These are phyloP conservation scores for Drosophila flavopinicola DNA, from an alignment of 2,888 invertebrate genomes.

Conservation along the genomic window DNA sequence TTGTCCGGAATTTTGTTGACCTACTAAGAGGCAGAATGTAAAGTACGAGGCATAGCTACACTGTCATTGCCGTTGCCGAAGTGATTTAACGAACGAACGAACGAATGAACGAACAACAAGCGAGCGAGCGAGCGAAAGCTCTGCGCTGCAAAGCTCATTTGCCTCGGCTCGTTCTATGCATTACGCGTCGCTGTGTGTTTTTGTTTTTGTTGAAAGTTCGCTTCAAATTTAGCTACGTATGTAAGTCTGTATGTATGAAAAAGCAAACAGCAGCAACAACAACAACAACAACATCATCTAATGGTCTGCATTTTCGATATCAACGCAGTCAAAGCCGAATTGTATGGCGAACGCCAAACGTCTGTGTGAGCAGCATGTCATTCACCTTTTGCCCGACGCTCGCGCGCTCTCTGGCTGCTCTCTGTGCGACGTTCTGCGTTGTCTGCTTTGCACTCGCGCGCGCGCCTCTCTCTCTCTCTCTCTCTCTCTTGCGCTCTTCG, in stretches of 20 bases:
- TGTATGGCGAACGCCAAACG: slow-evolving; percentile 31
- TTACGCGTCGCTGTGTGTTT: slow-evolving; percentile 14
- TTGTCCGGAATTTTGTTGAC: slow-evolving; percentile 85
- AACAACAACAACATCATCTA: slow-evolving; percentile 30
- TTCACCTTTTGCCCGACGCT: slow-evolving; percentile 69
- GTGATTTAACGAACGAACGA: slow-evolving; percentile 45
- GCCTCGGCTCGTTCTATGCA: slow-evolving; percentile 44
- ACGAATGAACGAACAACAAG: slow-evolving; percentile 16
- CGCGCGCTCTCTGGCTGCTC: slow-evolving; percentile 22
- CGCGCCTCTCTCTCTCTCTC: slow-evolving; percentile 9
- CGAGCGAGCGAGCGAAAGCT: slow-evolving; percentile 46
- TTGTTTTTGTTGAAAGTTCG: slow-evolving; percentile 51
- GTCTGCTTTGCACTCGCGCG: slow-evolving; percentile 20
- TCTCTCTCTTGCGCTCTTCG: slow-evolving; percentile 12
- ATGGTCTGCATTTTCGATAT: slow-evolving; percentile 62
- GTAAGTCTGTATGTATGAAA: too few species aligned
- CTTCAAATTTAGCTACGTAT: slow-evolving; percentile 41
- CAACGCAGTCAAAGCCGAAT: slow-evolving; percentile 55
- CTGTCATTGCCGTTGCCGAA: slow-evolving; percentile 83
- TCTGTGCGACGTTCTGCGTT: slow-evolving; percentile 43
- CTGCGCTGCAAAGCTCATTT: too few species aligned
- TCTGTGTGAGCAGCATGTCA: slow-evolving; percentile 62
- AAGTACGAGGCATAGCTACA: slow-evolving; percentile 77
- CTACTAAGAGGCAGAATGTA: slow-evolving; percentile 83
- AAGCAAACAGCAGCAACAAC: slow-evolving; percentile 9